These are phyloP conservation scores for Apeltes quadracus DNA, from an alignment of 2,113 vertebrate genomes.

Conservation along the genomic window DNA sequence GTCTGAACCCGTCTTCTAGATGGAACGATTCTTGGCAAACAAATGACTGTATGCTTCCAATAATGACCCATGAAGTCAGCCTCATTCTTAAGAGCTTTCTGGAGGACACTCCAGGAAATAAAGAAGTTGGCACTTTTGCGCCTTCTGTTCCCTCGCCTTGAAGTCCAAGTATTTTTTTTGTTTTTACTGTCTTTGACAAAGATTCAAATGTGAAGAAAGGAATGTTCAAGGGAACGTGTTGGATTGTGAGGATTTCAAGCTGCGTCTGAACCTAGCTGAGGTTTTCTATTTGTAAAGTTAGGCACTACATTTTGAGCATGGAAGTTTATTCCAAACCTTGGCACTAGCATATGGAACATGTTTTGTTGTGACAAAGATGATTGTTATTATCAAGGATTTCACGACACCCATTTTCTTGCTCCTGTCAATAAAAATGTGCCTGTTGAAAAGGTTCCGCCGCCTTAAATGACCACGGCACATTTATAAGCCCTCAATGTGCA, in stretches of 20 bases:
- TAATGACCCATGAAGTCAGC: background rate
- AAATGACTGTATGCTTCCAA: background rate
- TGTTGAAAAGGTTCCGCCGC: background rate
- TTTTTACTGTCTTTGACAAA: background rate
- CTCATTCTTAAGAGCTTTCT: slow-evolving; percentile 5
- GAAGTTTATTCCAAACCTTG: background rate
- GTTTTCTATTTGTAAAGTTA: background rate
- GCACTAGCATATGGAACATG: background rate
- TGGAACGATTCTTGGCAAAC: slow-evolving; percentile 1
- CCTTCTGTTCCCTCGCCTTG: background rate
- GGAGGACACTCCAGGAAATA: background rate
- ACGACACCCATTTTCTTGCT: background rate
- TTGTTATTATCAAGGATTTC: background rate
- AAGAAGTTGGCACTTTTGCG: background rate
- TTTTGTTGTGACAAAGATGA: background rate
- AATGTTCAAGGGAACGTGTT: background rate
- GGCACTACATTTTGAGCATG: background rate
- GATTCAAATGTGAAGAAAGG: too few species aligned
- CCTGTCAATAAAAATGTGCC: background rate
- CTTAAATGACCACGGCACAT: background rate
- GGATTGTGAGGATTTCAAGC: background rate
- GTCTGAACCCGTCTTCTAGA: background rate
- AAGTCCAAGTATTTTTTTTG: background rate
- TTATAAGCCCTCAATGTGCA: background rate
- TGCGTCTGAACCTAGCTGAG: background rate